Conservation (phyloP, 2,888 invertebrate genomes). For the Apodemia duryi region DNA sequence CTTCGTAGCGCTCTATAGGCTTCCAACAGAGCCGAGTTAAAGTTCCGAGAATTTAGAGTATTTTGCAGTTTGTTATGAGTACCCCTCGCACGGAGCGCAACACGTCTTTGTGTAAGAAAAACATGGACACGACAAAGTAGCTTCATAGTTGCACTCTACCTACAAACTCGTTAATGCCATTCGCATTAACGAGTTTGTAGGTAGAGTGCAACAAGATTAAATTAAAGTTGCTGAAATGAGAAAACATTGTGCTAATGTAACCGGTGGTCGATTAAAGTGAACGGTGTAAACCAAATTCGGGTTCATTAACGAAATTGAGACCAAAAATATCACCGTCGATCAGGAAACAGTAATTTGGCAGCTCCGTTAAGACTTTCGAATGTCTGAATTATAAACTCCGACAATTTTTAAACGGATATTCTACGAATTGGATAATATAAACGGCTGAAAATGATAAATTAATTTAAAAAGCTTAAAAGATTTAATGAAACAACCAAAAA, state of each 20-base stretch:
- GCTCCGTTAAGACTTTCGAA: constrained; percentile 12
- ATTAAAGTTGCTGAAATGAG: constrained; percentile 32
- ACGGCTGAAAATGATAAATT: not conserved
- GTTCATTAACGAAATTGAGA: constrained; percentile 1
- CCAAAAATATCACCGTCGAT: not conserved
- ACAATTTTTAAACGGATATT: not conserved
- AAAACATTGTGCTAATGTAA: constrained; percentile 26
- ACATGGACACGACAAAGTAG: constrained; percentile 43
- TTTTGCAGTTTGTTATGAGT: constrained; percentile 71
- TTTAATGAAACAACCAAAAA: not conserved
- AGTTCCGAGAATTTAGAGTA: constrained; percentile 70
- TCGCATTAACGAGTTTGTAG: too few species aligned
- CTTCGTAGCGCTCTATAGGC: constrained; percentile 68
- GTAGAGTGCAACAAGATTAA: constrained; percentile 32
- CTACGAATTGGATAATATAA: constrained; percentile 5
- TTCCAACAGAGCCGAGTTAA: constrained; percentile 57
- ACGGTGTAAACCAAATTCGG: not conserved
- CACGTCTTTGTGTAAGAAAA: constrained; percentile 59
- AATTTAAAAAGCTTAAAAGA: constrained; percentile 1
- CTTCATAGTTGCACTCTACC: constrained; percentile 31
- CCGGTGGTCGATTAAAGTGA: not conserved
- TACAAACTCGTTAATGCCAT: constrained; percentile 19
- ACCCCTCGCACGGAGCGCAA: constrained; percentile 40
- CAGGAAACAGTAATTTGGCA: constrained; percentile 7
- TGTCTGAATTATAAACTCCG: constrained; percentile 1